Percentiles rank a stretch among this genome's conserved stretches.
Conservation (phyloP, 2,888 invertebrate species). For the Leptinotarsa juncta region DNA sequence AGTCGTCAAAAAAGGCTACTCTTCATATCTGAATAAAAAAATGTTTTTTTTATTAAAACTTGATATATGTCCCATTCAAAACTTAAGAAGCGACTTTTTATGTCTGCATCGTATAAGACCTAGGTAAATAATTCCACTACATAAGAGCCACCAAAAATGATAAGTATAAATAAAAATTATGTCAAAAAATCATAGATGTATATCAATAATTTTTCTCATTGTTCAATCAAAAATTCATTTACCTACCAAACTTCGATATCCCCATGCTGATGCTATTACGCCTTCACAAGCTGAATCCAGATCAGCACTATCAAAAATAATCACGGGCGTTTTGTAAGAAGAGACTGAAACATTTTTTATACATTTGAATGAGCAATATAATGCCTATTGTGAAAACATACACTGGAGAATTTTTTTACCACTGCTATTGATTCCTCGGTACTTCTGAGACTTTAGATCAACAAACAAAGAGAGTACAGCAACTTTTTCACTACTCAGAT, state of each 20-base stretch:
- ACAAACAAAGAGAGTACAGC: constrained; percentile 48
- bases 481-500: constrained; percentile 46
- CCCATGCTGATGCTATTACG: constrained; percentile 68
- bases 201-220: background rate
- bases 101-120: too few species aligned
- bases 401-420: constrained; percentile 50
- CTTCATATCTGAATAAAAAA: too few species aligned
- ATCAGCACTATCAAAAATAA: constrained; percentile 70
- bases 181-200: too few species aligned
- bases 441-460: constrained; percentile 47
- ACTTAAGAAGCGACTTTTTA: too few species aligned
- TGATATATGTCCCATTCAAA: too few species aligned
- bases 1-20: too few species aligned
- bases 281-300: constrained; percentile 69
- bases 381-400: constrained; percentile 37
- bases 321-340: constrained; percentile 61
- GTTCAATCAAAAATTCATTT: background rate
- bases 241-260: constrained; percentile 68
- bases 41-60: too few species aligned
- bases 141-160: too few species aligned
- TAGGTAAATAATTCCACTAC: too few species aligned
- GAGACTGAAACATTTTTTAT: constrained; percentile 35
- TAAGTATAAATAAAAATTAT: too few species aligned
- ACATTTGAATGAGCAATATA: background rate
- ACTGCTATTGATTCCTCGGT: constrained; percentile 41